These are phyloP conservation scores for Oligia latruncula DNA, from an alignment of 2,888 invertebrate species.

Conservation along the genomic window DNA sequence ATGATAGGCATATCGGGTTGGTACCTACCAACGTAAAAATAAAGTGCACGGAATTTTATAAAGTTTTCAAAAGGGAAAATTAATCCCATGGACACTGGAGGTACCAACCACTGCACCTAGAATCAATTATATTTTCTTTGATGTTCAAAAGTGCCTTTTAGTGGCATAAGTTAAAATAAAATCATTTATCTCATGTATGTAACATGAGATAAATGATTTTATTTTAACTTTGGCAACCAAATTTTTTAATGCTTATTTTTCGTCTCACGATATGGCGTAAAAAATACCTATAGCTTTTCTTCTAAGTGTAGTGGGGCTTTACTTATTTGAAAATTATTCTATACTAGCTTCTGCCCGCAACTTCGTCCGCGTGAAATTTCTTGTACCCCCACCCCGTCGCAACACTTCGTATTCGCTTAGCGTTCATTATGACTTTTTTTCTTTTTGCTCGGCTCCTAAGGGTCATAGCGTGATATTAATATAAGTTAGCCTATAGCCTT, in stretches of 20 bases:
- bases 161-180: too few species aligned
- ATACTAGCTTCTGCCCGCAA: too few species aligned
- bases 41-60: not conserved
- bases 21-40: not conserved
- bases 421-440: too few species aligned
- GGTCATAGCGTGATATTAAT: too few species aligned
- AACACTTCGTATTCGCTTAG: too few species aligned
- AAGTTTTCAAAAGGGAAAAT: not conserved
- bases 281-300: not conserved
- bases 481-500: too few species aligned
- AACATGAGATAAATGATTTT: not conserved
- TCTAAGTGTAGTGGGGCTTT: not conserved
- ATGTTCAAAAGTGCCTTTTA: not conserved
- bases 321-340: not conserved
- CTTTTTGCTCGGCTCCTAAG: too few species aligned
- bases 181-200: too few species aligned
- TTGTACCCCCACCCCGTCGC: too few species aligned
- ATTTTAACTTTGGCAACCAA: not conserved
- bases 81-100: not conserved
- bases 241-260: not conserved
- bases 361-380: too few species aligned
- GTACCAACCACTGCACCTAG: too few species aligned
- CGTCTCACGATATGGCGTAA: not conserved
- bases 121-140: not conserved
- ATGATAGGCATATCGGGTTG: not conserved